phyloP scores from a whole-genome alignment of 2,113 vertebrate species.

The Rhodinocichla rosea region DNA sequence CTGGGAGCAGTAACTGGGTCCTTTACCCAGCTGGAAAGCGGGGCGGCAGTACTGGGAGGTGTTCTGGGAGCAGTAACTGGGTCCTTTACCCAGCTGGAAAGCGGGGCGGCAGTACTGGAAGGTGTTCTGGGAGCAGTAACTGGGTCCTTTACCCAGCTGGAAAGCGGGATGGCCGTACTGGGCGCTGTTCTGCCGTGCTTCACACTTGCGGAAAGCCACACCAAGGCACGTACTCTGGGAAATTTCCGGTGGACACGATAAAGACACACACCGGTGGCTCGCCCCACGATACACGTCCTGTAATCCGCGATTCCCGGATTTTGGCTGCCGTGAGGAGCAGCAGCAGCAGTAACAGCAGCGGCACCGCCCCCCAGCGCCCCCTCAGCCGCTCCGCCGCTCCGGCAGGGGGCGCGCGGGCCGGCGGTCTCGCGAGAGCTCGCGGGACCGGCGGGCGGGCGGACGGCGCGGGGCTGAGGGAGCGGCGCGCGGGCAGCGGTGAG shows the following conservation, averaged over 20 bases:
- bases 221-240: too few species aligned
- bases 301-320: background rate
- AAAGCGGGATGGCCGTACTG: fast-evolving
- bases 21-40: too few species aligned
- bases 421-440: background rate
- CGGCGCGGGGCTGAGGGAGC: background rate
- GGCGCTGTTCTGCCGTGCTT: background rate
- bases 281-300: fast-evolving
- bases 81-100: background rate
- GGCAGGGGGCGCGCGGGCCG: background rate
- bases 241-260: fast-evolving
- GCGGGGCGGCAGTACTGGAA: fast-evolving
- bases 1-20: background rate
- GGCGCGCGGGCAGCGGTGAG: background rate
- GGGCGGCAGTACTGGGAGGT: too few species aligned
- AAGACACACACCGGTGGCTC: background rate
- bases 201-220: background rate
- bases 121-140: fast-evolving
- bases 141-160: background rate
- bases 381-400: background rate
- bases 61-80: background rate
- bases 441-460: background rate
- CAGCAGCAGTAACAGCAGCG: background rate
- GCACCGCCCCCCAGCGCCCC: background rate
- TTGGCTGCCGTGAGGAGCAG: background rate